These are phyloP conservation scores for Drosophila bifasciata DNA, from an alignment of 1,140 invertebrate species.

Conservation along the genomic window DNA sequence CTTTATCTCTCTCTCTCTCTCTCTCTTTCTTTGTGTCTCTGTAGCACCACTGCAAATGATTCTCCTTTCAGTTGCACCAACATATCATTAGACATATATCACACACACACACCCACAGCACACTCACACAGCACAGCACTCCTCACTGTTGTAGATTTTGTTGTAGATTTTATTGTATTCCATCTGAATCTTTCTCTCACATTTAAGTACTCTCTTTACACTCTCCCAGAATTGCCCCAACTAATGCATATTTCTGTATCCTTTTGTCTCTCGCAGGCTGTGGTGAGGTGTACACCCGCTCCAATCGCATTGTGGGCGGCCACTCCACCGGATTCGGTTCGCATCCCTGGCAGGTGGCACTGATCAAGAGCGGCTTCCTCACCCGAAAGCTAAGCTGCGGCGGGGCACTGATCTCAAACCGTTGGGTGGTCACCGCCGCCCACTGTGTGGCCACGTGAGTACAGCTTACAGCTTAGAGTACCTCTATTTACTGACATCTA, in stretches of 20 bases:
- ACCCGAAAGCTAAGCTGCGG: slow-evolving; percentile 96
- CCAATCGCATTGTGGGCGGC: slow-evolving; percentile 96
- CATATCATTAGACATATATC: not conserved
- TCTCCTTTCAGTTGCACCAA: slow-evolving; percentile 40
- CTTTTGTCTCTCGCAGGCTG: slow-evolving; percentile 87
- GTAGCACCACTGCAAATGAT: slow-evolving; percentile 28
- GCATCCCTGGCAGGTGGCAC: slow-evolving; percentile 97
- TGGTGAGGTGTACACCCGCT: slow-evolving; percentile 93
- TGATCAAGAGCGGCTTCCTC: slow-evolving; percentile 95
- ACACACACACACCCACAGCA: not conserved
- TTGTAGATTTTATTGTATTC: slow-evolving; percentile 24
- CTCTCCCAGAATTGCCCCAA: not conserved
- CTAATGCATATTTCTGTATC: not conserved
- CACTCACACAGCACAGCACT: slow-evolving; percentile 13
- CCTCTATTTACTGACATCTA: not conserved
- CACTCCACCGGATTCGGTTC: slow-evolving; percentile 94
- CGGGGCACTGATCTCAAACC: slow-evolving; percentile 93
- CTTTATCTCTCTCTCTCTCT: slow-evolving; percentile 39
- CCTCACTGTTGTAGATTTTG: slow-evolving; percentile 12
- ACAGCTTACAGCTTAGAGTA: too few relatives aligned
- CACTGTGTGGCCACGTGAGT: slow-evolving; percentile 95
- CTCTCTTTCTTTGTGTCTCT: slow-evolving; percentile 14
- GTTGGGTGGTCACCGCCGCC: slow-evolving; percentile 95
- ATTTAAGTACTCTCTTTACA: not conserved
- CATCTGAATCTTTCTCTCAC: slow-evolving; percentile 20